phyloP scores from a whole-genome alignment of 2,797 vertebrate genomes.

The Danio aesculapii region DNA sequence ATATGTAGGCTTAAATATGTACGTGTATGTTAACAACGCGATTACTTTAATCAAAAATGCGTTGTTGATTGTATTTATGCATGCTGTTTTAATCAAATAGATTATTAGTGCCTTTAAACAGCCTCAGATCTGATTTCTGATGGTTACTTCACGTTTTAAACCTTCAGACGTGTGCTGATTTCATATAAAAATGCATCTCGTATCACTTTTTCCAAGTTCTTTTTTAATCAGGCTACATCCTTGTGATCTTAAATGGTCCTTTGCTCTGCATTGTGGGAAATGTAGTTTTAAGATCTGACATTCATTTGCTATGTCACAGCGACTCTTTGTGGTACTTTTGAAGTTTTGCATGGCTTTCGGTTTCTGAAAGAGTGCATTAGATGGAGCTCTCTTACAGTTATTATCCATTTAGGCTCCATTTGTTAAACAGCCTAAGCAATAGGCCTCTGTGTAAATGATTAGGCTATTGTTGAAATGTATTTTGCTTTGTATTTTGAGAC shows the following conservation, averaged over 20 bases:
- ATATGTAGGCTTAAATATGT: no score
- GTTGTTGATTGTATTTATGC: background rate
- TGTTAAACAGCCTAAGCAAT: background rate
- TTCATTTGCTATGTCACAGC: conserved; percentile 54
- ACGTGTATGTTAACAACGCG: background rate
- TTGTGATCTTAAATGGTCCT: background rate
- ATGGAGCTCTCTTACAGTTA: background rate
- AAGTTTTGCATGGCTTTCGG: conserved; percentile 14
- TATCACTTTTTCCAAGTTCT: background rate
- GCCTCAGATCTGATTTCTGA: background rate
- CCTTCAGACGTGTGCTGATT: background rate
- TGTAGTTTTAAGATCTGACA: conserved; percentile 7
- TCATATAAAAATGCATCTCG: background rate
- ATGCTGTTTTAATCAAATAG: background rate
- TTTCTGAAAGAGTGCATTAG: background rate
- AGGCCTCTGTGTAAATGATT: no score
- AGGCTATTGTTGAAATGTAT: no score
- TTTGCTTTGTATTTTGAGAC: no score
- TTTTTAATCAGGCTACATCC: conserved; percentile 51
- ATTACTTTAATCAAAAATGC: background rate
- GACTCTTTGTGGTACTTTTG: conserved; percentile 57
- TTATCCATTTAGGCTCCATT: background rate
- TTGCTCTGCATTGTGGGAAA: conserved; percentile 55
- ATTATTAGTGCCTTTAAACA: background rate
- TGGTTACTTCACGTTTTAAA: background rate